phyloP scores from a whole-genome alignment of 2,888 invertebrate species.

The Troides oblongomaculatus region DNA sequence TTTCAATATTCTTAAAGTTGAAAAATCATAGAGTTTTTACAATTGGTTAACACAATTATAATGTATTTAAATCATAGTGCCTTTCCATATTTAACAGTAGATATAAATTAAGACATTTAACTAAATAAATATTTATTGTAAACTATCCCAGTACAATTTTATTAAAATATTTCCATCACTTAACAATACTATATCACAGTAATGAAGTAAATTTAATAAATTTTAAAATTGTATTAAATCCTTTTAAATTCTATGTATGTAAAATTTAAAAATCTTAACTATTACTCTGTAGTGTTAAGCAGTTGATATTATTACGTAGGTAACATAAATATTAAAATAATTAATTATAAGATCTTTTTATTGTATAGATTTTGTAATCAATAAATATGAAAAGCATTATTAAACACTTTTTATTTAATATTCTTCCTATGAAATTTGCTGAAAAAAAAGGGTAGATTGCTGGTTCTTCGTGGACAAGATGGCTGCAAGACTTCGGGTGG shows the following conservation, averaged over 20 bases:
- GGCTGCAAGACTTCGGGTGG: no score
- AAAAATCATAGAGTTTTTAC: slow-evolving; percentile 34
- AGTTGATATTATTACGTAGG: slow-evolving; percentile 50
- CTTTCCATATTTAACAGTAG: slow-evolving; percentile 65
- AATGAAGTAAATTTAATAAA: slow-evolving; percentile 11
- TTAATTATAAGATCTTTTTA: slow-evolving; percentile 65
- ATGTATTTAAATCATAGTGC: slow-evolving; percentile 71
- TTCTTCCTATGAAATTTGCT: background rate
- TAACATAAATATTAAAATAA: slow-evolving; percentile 63
- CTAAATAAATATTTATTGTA: background rate
- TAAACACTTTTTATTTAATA: slow-evolving; percentile 23
- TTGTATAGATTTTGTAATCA: slow-evolving; percentile 59
- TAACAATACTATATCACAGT: slow-evolving; percentile 11
- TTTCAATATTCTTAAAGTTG: slow-evolving; percentile 30
- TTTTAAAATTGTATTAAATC: slow-evolving; percentile 54
- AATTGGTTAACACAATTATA: slow-evolving; percentile 36
- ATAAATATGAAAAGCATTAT: slow-evolving; percentile 48
- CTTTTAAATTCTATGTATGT: slow-evolving; percentile 35
- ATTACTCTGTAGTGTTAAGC: slow-evolving; percentile 48
- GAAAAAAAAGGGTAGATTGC: no score
- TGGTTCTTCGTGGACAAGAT: no score
- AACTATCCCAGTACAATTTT: background rate
- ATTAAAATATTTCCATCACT: slow-evolving; percentile 23
- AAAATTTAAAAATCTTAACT: slow-evolving; percentile 37
- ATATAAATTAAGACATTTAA: slow-evolving; percentile 39